A percentile compares a stretch with the other conserved stretches of the same genome.
Conservation (phyloP, 1,140 invertebrate species). For the Drosophila busckii region DNA sequence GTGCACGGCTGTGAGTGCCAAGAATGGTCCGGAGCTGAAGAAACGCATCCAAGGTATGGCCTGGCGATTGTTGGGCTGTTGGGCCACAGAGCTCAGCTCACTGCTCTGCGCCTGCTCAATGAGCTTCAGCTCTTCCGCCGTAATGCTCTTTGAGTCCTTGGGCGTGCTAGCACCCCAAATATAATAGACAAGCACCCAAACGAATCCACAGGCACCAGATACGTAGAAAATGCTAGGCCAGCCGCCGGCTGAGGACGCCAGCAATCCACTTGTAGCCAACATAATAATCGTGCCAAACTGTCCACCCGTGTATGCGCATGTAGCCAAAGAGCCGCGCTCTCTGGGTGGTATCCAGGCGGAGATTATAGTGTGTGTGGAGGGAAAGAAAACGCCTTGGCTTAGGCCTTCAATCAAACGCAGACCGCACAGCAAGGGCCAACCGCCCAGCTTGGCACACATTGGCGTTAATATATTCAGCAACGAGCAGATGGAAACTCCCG, state of each 20-base stretch:
- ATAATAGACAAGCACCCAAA: constrained; percentile 80
- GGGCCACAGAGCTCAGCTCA: not conserved
- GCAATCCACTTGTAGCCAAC: constrained; percentile 81
- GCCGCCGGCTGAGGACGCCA: constrained; percentile 83
- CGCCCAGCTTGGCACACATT: constrained; percentile 62
- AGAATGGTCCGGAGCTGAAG: constrained; percentile 87
- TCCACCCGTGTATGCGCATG: constrained; percentile 82
- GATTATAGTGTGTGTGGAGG: constrained; percentile 87
- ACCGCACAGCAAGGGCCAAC: constrained; percentile 80
- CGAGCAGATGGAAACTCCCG: constrained; percentile 59
- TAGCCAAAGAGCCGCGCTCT: constrained; percentile 81
- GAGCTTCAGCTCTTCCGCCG: constrained; percentile 53
- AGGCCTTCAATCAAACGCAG: constrained; percentile 87
- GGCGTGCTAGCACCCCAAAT: constrained; percentile 84
- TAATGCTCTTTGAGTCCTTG: constrained; percentile 81
- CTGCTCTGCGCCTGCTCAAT: constrained; percentile 22
- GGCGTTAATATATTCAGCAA: constrained; percentile 78
- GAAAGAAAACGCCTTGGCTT: constrained; percentile 87
- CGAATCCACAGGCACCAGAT: constrained; percentile 81
- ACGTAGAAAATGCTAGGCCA: constrained; percentile 89
- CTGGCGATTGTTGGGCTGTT: constrained; percentile 6
- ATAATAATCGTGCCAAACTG: constrained; percentile 87
- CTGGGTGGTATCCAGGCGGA: constrained; percentile 85
- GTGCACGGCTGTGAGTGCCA: constrained; percentile 82
- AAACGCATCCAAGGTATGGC: constrained; percentile 86